Percentiles rank a stretch among this genome's conserved stretches.
Conservation (phyloP, 2,797 vertebrate species). For the Epinephelus malabaricus region DNA sequence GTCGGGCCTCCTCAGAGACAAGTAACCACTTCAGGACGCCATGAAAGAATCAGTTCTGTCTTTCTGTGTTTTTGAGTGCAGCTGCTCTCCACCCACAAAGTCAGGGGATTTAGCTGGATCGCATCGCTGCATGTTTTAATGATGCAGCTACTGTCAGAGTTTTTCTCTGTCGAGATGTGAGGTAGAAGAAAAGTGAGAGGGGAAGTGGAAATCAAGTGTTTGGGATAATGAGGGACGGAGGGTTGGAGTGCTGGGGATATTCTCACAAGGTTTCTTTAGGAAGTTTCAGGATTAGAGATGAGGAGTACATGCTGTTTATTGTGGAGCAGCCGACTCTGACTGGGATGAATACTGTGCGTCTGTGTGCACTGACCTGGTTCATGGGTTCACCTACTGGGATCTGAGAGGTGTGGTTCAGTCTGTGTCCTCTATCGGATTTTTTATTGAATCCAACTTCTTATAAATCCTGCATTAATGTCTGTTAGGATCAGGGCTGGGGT, state of each 20-base stretch:
- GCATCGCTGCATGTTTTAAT: conserved; percentile 62
- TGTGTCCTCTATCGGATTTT: background rate
- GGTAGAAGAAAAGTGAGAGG: conserved; percentile 36
- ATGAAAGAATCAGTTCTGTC: conserved; percentile 37
- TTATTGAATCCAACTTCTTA: background rate
- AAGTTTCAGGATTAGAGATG: conserved; percentile 47
- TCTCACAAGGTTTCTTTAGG: conserved; percentile 29
- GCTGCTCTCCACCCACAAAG: conserved; percentile 60
- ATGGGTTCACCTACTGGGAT: conserved; percentile 11
- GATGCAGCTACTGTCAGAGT: conserved; percentile 47
- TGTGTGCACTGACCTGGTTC: background rate
- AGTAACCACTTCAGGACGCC: conserved; percentile 32
- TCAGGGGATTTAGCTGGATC: conserved; percentile 57
- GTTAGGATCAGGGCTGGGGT: background rate
- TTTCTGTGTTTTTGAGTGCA: conserved; percentile 29
- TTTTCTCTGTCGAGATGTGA: conserved; percentile 39
- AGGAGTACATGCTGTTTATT: background rate
- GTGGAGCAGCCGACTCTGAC: conserved; percentile 6
- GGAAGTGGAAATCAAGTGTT: conserved; percentile 55
- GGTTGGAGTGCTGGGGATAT: conserved; percentile 37
- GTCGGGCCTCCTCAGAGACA: conserved; percentile 16
- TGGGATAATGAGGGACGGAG: conserved; percentile 57
- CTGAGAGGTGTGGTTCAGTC: background rate
- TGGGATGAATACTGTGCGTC: background rate
- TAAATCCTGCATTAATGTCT: background rate